Evolutionary conservation across 2,113 vertebrate species (phyloP).

Genomic region (Podocnemis expansa): DNA sequence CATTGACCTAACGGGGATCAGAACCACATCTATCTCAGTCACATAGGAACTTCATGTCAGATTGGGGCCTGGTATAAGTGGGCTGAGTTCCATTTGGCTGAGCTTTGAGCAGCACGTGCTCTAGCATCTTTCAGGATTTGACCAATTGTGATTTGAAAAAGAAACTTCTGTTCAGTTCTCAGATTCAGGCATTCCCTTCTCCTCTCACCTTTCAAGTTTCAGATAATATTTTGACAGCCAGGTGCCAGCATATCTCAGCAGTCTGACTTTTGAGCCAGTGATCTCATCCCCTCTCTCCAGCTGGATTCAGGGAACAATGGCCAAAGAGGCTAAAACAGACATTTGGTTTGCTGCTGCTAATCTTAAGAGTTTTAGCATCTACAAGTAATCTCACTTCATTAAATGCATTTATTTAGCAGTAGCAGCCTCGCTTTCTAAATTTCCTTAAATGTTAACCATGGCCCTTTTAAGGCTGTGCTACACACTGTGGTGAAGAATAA

Average conservation of each 20-base stretch:
- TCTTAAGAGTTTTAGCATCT: conserved; percentile 68
- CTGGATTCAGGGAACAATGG: conserved; percentile 54
- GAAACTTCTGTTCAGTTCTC: neutral
- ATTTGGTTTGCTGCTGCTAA: conserved; percentile 59
- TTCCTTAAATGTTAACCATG: conserved; percentile 52
- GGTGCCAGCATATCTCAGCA: neutral
- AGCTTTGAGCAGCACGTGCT: neutral
- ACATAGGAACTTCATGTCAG: rapidly evolving
- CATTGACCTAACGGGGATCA: neutral
- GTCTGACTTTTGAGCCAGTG: conserved; percentile 44
- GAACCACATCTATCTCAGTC: neutral
- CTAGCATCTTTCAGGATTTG: neutral
- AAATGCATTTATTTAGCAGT: conserved; percentile 70
- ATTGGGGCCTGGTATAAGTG: neutral
- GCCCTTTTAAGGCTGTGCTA: conserved; percentile 5
- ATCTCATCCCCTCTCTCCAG: conserved; percentile 36
- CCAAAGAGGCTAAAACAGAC: conserved; percentile 56
- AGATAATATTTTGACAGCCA: conserved; percentile 38
- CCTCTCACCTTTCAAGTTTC: conserved; percentile 48
- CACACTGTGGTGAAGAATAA: conserved; percentile 8
- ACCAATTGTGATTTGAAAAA: neutral
- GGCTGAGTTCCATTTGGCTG: neutral
- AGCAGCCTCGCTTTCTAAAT: conserved; percentile 56
- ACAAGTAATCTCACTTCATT: conserved; percentile 69
- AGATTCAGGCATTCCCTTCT: neutral